Evolutionary conservation across 2,888 invertebrate species (phyloP), one percentile per base, ranked within the genome.

Genomic region (Chrysina gloriosa): DNA sequence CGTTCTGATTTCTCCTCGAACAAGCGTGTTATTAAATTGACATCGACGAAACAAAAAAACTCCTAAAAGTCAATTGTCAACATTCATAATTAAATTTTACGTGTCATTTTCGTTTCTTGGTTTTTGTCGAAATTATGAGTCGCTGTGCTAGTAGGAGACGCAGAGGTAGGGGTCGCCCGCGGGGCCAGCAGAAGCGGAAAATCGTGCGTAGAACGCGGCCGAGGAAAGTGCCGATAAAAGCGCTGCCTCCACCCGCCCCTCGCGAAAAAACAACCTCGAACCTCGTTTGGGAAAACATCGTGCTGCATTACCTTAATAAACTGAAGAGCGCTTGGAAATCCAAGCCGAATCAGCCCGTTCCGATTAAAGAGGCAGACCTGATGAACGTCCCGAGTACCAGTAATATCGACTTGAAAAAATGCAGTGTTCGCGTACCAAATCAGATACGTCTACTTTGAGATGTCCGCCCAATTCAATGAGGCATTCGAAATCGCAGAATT

Each of bases 271-370:
- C 11, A 2, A 14, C 54, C n/a, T 39, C 65, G 9, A 70, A 34
- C 47, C 61, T 58, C 7, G 65, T 68, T 6, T 73, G 73, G 73
- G 73, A 74, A 56, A 73, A 74, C 67, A 70, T 74, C 25, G 74
- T 71, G 1, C 34, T 73, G 14, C 71, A 74, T 67, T 74, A 74
- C 48, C 61, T 74, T 21, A 68, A 70, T 3, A 71, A 72, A 29
- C 48, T 73, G 11, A 70, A 70, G 39, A 70, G 69, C 16, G 58
- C 70, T 1, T 69, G 69, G 54, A 65, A 69, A 11, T 48, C 56
- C 1, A 56, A 9, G 16, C 27, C 16, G 3, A 39, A 58, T 25
- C 7, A 14, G 2, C 19, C 42, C 4, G 19, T 16, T 11, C 6
- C 42, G 19, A 42, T 0, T 42, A 19, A 3, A 14, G 25, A 19